These are phyloP conservation scores for Cryptocephalus primarius DNA, from an alignment of 2,888 invertebrate species.

Conservation along the genomic window DNA sequence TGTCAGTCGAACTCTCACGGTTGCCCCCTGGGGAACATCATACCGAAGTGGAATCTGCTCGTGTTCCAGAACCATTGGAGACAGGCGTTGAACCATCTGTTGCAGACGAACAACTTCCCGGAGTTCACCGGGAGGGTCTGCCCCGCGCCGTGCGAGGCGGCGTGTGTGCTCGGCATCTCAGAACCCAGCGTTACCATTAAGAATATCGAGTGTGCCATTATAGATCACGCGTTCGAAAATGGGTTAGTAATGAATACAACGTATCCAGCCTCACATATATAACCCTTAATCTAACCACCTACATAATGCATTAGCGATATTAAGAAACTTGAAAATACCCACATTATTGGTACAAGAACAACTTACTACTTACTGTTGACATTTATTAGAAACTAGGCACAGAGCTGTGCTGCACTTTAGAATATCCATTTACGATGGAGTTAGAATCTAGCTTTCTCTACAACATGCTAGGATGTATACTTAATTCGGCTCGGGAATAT, in stretches of 20 bases:
- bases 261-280: too few species aligned
- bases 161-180: constrained; percentile 83
- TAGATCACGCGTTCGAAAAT: constrained; percentile 94
- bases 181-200: constrained; percentile 97
- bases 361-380: too few species aligned
- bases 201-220: constrained; percentile 97
- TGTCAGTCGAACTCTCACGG: constrained; percentile 88
- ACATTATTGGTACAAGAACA: too few species aligned
- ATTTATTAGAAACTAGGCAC: too few species aligned
- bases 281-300: too few species aligned
- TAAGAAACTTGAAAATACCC: too few species aligned
- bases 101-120: constrained; percentile 99
- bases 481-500: too few species aligned
- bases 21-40: constrained; percentile 95
- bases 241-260: constrained; percentile 37
- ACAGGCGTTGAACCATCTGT: constrained; percentile 81
- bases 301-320: too few species aligned
- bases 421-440: too few species aligned
- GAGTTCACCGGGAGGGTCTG: constrained; percentile 60
- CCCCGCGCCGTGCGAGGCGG: constrained; percentile 97
- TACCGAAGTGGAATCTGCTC: constrained; percentile 98
- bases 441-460: too few species aligned
- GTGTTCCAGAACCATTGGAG: constrained; percentile 91
- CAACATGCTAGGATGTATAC: too few species aligned
- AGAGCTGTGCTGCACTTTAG: too few species aligned